Evolutionary conservation across 2,888 invertebrate genomes (phyloP).

Genomic region (Alcis repandata): DNA sequence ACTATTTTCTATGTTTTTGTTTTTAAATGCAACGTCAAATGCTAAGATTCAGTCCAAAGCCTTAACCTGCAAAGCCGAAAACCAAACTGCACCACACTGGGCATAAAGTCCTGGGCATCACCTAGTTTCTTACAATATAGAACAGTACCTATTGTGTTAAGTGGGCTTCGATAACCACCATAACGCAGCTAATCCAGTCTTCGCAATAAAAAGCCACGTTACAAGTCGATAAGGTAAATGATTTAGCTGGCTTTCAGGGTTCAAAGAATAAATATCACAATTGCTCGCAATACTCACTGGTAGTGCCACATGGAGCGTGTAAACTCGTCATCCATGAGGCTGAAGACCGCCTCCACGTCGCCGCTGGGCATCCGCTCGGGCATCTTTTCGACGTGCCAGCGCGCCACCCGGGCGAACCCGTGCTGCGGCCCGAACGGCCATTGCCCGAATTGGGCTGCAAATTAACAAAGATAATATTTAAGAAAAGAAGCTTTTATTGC

Average conservation of each 20-base stretch:
- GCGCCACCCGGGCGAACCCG: slow-evolving; percentile 97
- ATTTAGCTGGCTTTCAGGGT: too few species aligned
- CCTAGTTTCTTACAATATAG: neutral
- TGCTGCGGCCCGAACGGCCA: slow-evolving; percentile 98
- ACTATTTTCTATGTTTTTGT: too few species aligned
- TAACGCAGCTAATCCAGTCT: neutral
- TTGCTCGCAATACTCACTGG: slow-evolving; percentile 87
- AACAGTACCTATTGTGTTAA: neutral
- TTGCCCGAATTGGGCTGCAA: slow-evolving; percentile 96
- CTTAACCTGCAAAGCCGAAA: too few species aligned
- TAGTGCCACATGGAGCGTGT: slow-evolving; percentile 98
- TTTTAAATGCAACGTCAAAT: too few species aligned
- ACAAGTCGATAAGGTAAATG: too few species aligned
- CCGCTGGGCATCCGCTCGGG: slow-evolving; percentile 96
- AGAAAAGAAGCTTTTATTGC: too few species aligned
- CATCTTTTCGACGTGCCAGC: slow-evolving; percentile 96
- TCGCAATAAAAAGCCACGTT: too few species aligned
- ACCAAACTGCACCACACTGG: too few species aligned
- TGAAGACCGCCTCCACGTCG: slow-evolving; percentile 96
- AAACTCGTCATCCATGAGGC: slow-evolving; percentile 96
- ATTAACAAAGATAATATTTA: slow-evolving; percentile 18
- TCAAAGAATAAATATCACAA: too few species aligned
- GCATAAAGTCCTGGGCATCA: too few species aligned
- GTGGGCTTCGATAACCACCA: neutral
- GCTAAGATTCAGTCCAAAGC: too few species aligned